Evolutionary conservation across 1,140 invertebrate species (phyloP), one percentile per base, ranked within the genome.

Genomic region (Zaprionus ghesquierei): DNA sequence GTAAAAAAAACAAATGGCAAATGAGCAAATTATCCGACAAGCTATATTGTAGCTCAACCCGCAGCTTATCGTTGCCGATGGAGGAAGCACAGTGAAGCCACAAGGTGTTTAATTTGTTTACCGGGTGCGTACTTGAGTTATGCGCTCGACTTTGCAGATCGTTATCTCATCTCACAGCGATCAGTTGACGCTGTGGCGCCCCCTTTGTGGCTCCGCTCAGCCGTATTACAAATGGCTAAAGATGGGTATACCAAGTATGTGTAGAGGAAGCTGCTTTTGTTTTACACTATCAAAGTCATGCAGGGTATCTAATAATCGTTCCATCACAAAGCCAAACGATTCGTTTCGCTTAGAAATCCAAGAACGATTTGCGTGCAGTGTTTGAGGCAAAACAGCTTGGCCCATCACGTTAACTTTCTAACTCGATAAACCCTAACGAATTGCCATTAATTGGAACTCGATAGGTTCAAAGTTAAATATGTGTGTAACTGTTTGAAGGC

Each of bases 81-180:
- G 29, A 20, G 41, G 18, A 60, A 61, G 33, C 44, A 4, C 44
- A 4, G 25, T 49, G 33, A 13, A 46, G 35, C 25, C 55, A 64
- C 41, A 64, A 56, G 49, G 31, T 60, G 13, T n/a, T 56, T 53
- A 63, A 64, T 70, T 64, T 56, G 61, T 70, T 70, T 70, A 56
- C 55, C 55, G 59, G 66, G 59, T 61, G 50, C 66, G 35, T 38
- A 55, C 50, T 62, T 55, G 23, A 69, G 44, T 63, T 55, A 69
- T 69, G 50, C 50, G 38, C 25, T 27, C 29, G 29, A 22, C 50
- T 63, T 46, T 54, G 50, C 20, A 69, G 66, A 69, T 69, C 59
- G 15, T 69, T 69, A 63, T 69, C 60, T 53, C 9, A 63, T 31
- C 50, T 5, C 35, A 46, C 10, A 61, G 31, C 38, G 33, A 61